phyloP scores from a whole-genome alignment of 2,113 vertebrate genomes.

The Melanerpes aurifrons region DNA sequence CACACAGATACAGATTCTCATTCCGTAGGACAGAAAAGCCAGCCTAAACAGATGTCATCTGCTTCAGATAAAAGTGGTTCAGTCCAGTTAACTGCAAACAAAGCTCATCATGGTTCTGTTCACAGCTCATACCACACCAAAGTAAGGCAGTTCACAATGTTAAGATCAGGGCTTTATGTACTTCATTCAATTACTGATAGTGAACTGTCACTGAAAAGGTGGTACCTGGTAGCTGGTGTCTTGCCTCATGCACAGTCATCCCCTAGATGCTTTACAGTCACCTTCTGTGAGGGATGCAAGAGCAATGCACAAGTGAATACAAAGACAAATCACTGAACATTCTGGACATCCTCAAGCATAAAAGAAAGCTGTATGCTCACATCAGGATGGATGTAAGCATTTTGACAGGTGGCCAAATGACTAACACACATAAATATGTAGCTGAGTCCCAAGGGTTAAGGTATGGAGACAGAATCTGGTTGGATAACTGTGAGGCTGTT shows the following conservation, averaged over 20 bases:
- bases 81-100: neutral
- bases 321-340: neutral
- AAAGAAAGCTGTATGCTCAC: neutral
- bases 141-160: too few species aligned
- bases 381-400: neutral
- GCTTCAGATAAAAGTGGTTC: neutral
- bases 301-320: neutral
- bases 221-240: neutral
- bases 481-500: neutral
- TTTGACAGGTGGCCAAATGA: neutral
- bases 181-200: neutral
- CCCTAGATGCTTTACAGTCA: neutral
- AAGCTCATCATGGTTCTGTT: neutral
- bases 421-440: neutral
- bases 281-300: neutral
- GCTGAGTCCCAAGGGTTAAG: neutral
- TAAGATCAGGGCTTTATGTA: neutral
- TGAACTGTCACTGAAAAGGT: neutral
- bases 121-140: neutral
- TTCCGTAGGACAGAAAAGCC: neutral
- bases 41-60: neutral
- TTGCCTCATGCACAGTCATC: neutral
- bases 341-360: rapidly evolving
- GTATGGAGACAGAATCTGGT: neutral
- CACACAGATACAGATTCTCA: neutral